Evolutionary conservation across 2,113 vertebrate genomes (phyloP).

Genomic region (Prunella fulvescens): DNA sequence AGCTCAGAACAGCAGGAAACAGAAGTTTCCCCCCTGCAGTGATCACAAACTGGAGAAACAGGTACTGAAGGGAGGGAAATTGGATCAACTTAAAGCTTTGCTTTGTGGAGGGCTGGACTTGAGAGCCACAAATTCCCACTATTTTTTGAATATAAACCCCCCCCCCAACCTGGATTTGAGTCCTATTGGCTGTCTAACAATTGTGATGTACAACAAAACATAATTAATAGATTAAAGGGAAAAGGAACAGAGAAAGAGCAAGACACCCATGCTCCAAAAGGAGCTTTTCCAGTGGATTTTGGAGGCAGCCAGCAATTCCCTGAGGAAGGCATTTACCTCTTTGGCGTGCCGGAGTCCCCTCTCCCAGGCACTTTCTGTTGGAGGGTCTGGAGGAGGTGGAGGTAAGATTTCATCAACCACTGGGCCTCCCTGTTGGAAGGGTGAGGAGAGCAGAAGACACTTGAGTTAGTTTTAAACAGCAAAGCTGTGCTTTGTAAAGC

Average conservation of each 20-base stretch:
- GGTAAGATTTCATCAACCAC: slow-evolving; percentile 92
- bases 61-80: background rate
- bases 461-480: background rate
- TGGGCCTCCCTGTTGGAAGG: slow-evolving; percentile 78
- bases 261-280: background rate
- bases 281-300: background rate
- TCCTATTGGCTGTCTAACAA: background rate
- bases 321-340: slow-evolving; percentile 75
- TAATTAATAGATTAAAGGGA: background rate
- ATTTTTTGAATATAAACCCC: rapidly evolving
- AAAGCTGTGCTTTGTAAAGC: background rate
- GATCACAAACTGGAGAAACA: background rate
- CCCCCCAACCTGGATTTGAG: background rate
- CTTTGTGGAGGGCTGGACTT: background rate
- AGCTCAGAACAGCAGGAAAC: background rate
- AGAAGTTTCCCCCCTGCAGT: background rate
- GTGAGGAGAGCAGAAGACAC: background rate
- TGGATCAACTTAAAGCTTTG: background rate
- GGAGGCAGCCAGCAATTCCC: background rate
- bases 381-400: slow-evolving; percentile 91
- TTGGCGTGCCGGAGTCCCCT: slow-evolving; percentile 94
- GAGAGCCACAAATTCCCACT: background rate
- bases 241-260: background rate
- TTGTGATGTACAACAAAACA: rapidly evolving
- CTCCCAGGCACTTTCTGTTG: slow-evolving; percentile 97